phyloP scores from a whole-genome alignment of 2,113 vertebrate species.

The Drymodes brunneopygia region DNA sequence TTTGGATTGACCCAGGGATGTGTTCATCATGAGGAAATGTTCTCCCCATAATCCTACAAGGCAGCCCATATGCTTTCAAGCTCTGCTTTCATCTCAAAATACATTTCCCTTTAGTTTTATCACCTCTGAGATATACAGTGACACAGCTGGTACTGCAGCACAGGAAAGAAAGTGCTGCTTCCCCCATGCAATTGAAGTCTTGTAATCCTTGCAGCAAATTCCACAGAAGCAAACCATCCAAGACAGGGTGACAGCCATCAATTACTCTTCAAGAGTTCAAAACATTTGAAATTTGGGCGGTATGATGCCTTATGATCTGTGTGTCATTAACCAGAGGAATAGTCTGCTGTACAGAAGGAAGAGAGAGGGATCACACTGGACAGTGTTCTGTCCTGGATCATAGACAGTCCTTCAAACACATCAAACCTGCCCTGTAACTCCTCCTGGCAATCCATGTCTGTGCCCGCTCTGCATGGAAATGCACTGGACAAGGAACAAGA shows the following conservation, averaged over 20 bases:
- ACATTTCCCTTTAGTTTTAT: not conserved
- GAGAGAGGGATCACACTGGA: not conserved
- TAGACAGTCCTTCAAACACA: not conserved
- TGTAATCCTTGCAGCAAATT: conserved; percentile 8
- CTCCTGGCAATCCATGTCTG: not conserved
- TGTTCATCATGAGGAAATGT: not conserved
- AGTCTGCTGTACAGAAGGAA: not conserved
- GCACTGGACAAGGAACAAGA: not conserved
- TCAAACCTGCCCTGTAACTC: not conserved
- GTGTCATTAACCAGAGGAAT: not conserved
- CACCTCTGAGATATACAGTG: not conserved
- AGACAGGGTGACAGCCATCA: not conserved
- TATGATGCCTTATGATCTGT: not conserved
- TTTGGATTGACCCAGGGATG: not conserved
- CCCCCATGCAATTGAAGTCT: not conserved
- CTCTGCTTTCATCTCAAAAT: conserved; percentile 30
- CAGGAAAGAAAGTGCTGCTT: not conserved
- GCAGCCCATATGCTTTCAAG: not conserved
- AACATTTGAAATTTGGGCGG: not conserved
- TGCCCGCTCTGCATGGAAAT: not conserved
- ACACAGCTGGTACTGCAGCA: conserved; percentile 16
- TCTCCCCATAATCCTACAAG: not conserved
- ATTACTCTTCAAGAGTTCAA: not conserved
- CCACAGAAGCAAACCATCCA: not conserved
- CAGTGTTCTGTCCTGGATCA: not conserved